Base-by-base conservation (phyloP, 1,140 invertebrate species). In the Hesperophylax magnus region DNA sequence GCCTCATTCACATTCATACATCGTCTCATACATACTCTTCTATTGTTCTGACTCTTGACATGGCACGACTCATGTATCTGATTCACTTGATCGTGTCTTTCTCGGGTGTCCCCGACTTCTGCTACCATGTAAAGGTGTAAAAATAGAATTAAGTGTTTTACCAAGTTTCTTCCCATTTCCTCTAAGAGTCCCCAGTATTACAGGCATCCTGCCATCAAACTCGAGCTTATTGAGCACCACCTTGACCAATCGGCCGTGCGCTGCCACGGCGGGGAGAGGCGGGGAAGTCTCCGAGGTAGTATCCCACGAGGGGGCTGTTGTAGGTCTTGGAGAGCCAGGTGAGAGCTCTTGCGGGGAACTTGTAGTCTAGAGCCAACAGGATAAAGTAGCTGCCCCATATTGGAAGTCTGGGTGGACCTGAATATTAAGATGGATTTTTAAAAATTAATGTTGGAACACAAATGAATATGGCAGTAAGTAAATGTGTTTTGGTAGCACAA, bases 101-200 rank as follows among this genome's bases (percentile, higher is more conserved):
- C n/a, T n/a, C n/a, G n/a, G n/a, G n/a, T n/a, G n/a, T n/a, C n/a
- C n/a, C n/a, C n/a, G n/a, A n/a, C n/a, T n/a, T n/a, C n/a, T n/a
- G n/a, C n/a, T n/a, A n/a, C n/a, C n/a, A n/a, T n/a, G n/a, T n/a
- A n/a, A n/a, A n/a, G n/a, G n/a, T n/a, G 2, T 20, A 17, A 56
- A 5, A 20, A 20, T 2, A 8, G 54, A n/a, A 8, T 56, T 56
- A 3, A 34, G 3, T 34, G 7, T 3, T 34, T 87, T 82, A 89
- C 89, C 88, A 7, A 90, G 80, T 81, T 84, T 87, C 75, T 89
- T 88, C 86, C 88, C 89, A 79, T 85, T 6, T 56, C 86, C 86
- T 67, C 88, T 82, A n/a, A 88, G 78, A 52, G 87, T 85, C 24
- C 84, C 84, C 2, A 89, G 27, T 31, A 89, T 85, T 6, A 86